These are phyloP conservation scores for Papilio xuthus DNA, from an alignment of 1,140 invertebrate genomes.

Conservation along the genomic window DNA sequence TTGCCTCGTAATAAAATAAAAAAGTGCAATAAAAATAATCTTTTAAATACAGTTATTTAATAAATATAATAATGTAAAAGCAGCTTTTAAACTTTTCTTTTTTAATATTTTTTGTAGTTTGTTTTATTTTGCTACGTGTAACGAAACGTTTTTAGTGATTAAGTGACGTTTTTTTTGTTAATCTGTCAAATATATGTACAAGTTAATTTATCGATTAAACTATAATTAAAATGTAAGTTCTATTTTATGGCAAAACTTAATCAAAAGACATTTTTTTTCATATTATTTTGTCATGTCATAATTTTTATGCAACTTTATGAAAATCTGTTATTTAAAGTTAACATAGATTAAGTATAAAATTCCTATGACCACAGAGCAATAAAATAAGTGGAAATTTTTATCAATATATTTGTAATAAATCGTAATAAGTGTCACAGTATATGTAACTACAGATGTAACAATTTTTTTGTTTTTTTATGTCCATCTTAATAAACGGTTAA, in stretches of 20 bases:
- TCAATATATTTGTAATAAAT: not conserved
- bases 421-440: slow-evolving; percentile 6
- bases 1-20: not conserved
- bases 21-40: slow-evolving; percentile 5
- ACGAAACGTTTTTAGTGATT: slow-evolving; percentile 8
- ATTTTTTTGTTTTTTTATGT: not conserved
- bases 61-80: not conserved
- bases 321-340: slow-evolving; percentile 1
- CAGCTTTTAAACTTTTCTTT: slow-evolving; percentile 5
- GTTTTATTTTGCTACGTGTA: not conserved
- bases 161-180: not conserved
- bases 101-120: not conserved
- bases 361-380: slow-evolving; percentile 24
- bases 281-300: not conserved
- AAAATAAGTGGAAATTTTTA: slow-evolving; percentile 3
- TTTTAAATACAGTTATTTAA: not conserved
- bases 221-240: not conserved
- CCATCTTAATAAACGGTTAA: not conserved
- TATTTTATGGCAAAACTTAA: not conserved
- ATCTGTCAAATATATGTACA: slow-evolving; percentile 14
- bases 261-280: not conserved
- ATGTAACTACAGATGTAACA: not conserved
- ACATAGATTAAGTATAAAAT: slow-evolving; percentile 5
- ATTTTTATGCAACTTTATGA: not conserved
- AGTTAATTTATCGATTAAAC: not conserved